Evolutionary conservation across 2,797 vertebrate species (phyloP).

Genomic region (Distichodus sexfasciatus): DNA sequence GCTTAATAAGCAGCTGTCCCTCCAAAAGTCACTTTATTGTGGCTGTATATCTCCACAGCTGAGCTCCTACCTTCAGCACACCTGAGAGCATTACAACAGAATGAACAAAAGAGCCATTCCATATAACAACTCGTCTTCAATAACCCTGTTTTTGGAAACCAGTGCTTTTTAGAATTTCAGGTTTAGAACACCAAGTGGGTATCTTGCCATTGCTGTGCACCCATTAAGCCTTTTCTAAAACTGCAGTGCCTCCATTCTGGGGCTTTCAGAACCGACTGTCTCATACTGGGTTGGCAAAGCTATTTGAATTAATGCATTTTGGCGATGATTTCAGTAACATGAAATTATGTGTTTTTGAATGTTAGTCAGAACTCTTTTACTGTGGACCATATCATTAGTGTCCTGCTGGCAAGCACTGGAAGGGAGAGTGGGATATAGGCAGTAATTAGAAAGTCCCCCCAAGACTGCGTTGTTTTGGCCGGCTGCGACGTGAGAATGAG

Average conservation of each 20-base stretch:
- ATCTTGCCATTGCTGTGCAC: slow-evolving; percentile 10
- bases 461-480: not conserved
- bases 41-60: slow-evolving; percentile 29
- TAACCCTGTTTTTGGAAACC: slow-evolving; percentile 12
- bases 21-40: slow-evolving; percentile 16
- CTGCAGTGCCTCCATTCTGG: not conserved
- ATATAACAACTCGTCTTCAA: slow-evolving; percentile 20
- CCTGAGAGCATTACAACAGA: slow-evolving; percentile 35
- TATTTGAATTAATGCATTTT: slow-evolving; percentile 20
- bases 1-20: slow-evolving; percentile 32
- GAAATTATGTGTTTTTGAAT: slow-evolving; percentile 4
- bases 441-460: slow-evolving; percentile 13
- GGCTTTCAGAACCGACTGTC: slow-evolving; percentile 8
- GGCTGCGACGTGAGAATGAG: not conserved
- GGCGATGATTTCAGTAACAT: slow-evolving; percentile 2
- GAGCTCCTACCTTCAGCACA: slow-evolving; percentile 37
- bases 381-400: slow-evolving; percentile 18
- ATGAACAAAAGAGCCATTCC: slow-evolving; percentile 13
- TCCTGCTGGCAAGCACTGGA: not conserved
- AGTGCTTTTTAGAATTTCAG: not conserved
- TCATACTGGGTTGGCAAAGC: slow-evolving; percentile 6
- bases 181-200: not conserved
- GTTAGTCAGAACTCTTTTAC: slow-evolving; percentile 4
- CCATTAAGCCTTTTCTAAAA: not conserved
- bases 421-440: not conserved